Percentiles rank a stretch among this genome's conserved stretches.
phyloP scores from a whole-genome alignment of 2,888 invertebrate genomes.

The Athalia circularis region DNA sequence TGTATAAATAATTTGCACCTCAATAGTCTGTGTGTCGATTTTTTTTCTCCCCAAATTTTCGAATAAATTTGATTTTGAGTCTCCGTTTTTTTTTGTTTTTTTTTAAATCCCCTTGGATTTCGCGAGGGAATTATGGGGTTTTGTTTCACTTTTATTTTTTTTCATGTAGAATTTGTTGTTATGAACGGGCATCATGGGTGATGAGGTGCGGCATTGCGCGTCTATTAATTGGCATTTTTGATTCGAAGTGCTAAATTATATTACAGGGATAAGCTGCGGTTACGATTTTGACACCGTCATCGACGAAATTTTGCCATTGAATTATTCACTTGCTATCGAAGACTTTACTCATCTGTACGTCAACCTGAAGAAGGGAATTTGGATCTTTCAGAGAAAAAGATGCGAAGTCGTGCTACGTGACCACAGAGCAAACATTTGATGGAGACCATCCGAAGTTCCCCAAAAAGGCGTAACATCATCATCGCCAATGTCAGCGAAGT shows the following conservation, averaged over 20 bases:
- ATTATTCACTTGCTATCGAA: background rate
- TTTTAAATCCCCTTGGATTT: background rate
- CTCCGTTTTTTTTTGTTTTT: background rate
- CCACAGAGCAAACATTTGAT: background rate
- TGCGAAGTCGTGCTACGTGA: background rate
- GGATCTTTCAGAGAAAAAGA: background rate
- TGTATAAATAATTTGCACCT: background rate
- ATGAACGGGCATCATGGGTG: no score
- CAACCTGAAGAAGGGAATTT: background rate
- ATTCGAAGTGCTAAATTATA: background rate
- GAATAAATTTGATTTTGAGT: background rate
- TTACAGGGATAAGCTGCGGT: slow-evolving; percentile 18
- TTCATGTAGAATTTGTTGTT: no score
- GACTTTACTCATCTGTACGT: slow-evolving; percentile 3
- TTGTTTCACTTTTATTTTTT: no score
- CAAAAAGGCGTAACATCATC: background rate
- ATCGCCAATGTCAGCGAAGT: slow-evolving; percentile 7
- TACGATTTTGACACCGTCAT: background rate
- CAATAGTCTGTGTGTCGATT: background rate
- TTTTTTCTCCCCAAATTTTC: background rate
- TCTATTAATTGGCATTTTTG: background rate
- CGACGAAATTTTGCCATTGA: no score
- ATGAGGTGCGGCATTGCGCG: no score
- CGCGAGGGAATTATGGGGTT: no score
- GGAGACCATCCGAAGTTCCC: background rate